Conservation (phyloP, 2,888 invertebrate genomes). For the Nipponacmea schrenckii region DNA sequence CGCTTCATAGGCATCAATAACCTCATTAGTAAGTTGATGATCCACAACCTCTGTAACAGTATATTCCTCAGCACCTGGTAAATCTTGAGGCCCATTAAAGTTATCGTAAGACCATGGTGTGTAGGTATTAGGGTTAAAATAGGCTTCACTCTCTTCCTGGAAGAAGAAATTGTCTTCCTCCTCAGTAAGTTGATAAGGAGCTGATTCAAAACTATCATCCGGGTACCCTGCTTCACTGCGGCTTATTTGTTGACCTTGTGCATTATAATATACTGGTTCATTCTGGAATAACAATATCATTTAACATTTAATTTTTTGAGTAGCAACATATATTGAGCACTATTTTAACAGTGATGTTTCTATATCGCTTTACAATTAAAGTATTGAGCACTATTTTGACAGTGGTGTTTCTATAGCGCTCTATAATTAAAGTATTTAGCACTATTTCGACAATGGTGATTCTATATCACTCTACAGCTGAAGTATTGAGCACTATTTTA, state of each 20-base stretch:
- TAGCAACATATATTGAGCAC: no score
- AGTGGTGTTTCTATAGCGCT: no score
- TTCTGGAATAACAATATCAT: conserved; percentile 33
- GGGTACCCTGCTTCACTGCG: conserved; percentile 50
- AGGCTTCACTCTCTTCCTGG: conserved; percentile 44
- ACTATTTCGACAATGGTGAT: no score
- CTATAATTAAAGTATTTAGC: no score
- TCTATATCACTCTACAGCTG: no score
- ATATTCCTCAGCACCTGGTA: not conserved
- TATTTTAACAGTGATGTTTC: no score
- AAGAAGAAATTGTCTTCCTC: conserved; percentile 48
- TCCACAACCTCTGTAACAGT: not conserved
- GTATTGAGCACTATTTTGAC: no score
- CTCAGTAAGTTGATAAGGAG: conserved; percentile 39
- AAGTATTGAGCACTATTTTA: no score
- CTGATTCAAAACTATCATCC: conserved; percentile 40
- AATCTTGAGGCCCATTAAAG: not conserved
- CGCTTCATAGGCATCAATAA: not conserved
- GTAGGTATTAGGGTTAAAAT: not conserved
- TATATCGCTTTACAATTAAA: no score
- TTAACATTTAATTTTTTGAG: no score
- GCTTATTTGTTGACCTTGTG: conserved; percentile 46
- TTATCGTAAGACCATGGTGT: not conserved
- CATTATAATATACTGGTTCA: conserved; percentile 57
- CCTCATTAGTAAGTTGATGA: not conserved